Evolutionary conservation across 2,113 vertebrate species (phyloP).

Genomic region (Limnothrissa miodon): DNA sequence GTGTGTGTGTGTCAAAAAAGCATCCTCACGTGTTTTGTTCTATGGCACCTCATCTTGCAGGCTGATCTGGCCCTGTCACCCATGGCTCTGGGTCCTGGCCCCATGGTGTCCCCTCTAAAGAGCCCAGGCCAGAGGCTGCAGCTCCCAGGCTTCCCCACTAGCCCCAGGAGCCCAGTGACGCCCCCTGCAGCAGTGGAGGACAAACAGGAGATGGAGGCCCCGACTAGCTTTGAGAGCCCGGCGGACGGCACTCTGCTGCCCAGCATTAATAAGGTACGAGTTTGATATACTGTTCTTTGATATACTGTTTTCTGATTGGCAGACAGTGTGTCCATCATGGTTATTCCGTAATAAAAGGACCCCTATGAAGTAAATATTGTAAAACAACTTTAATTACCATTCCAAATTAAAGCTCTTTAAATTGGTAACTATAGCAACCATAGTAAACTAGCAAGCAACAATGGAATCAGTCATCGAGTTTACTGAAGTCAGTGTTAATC

Average conservation of each 20-base stretch:
- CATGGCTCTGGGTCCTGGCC: constrained; percentile 47
- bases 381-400: too few species aligned
- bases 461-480: too few species aligned
- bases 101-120: constrained; percentile 52
- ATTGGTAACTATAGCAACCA: too few species aligned
- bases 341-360: too few species aligned
- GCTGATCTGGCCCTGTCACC: constrained; percentile 64
- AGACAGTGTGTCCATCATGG: too few species aligned
- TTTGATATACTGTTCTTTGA: too few species aligned
- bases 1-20: too few species aligned
- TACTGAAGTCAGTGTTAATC: too few species aligned
- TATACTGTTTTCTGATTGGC: too few species aligned
- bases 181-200: not conserved
- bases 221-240: constrained; percentile 65
- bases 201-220: constrained; percentile 51
- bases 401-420: too few species aligned
- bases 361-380: too few species aligned
- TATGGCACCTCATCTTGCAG: constrained; percentile 42
- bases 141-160: constrained; percentile 33
- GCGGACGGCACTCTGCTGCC: constrained; percentile 55
- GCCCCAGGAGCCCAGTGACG: constrained; percentile 39
- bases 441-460: too few species aligned
- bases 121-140: constrained; percentile 57
- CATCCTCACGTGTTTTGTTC: not conserved
- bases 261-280: constrained; percentile 65